A percentile compares a stretch with the other conserved stretches of the same genome.
Evolutionary conservation across 2,113 vertebrate species (phyloP).

Genomic region (Eublepharis macularius): DNA sequence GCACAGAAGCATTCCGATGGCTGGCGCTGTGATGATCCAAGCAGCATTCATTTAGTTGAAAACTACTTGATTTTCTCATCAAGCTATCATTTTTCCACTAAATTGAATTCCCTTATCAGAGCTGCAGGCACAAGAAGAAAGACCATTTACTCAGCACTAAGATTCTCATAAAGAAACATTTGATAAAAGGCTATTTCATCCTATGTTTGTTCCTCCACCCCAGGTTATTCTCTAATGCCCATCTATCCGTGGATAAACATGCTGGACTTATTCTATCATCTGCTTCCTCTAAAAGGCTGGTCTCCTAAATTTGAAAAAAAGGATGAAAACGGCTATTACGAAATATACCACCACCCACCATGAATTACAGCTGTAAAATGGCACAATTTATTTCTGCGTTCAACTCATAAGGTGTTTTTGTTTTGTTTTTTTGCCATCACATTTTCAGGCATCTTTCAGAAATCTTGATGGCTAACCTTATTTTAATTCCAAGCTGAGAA

Average conservation of each 20-base stretch:
- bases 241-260: background rate
- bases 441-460: background rate
- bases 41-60: background rate
- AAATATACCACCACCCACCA: background rate
- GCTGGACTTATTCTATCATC: background rate
- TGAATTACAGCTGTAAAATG: background rate
- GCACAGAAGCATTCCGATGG: background rate
- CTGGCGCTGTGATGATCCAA: background rate
- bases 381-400: background rate
- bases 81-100: background rate
- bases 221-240: background rate
- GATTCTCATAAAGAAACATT: background rate
- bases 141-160: background rate
- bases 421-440: background rate
- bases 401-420: background rate
- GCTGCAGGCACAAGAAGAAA: accelerated
- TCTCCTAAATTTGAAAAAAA: background rate
- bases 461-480: background rate
- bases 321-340: background rate
- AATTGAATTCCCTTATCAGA: background rate
- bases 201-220: background rate
- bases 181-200: background rate
- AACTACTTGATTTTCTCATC: background rate
- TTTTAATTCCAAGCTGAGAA: too few species aligned
- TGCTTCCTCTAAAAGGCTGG: background rate